These are phyloP conservation scores for Polydrusus pterygomalis DNA, from an alignment of 2,888 invertebrate species.

Conservation along the genomic window DNA sequence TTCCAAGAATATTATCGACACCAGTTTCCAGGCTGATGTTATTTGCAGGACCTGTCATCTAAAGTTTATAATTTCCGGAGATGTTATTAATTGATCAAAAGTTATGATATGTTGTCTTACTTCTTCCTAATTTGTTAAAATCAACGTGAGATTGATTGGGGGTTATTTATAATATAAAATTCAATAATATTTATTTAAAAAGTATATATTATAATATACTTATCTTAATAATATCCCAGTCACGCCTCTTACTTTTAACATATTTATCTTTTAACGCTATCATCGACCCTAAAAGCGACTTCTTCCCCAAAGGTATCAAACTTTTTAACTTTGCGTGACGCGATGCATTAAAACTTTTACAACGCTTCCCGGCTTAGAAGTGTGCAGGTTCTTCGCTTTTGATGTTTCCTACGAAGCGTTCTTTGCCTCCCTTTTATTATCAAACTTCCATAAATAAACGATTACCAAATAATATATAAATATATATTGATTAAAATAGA, in stretches of 20 bases:
- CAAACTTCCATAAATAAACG: slow-evolving; percentile 14
- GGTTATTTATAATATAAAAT: too few species aligned
- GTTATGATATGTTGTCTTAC: neutral
- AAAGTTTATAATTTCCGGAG: slow-evolving; percentile 29
- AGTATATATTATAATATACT: too few species aligned
- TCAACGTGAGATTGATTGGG: neutral
- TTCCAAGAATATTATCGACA: neutral
- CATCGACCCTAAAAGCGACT: slow-evolving; percentile 1
- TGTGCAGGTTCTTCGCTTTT: slow-evolving; percentile 15
- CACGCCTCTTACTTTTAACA: too few species aligned
- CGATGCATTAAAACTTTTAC: slow-evolving; percentile 21
- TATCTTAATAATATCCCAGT: too few species aligned
- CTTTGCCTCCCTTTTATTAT: slow-evolving; percentile 2
- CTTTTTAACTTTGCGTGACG: slow-evolving; percentile 23
- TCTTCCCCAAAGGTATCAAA: slow-evolving; percentile 1
- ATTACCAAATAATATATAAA: neutral
- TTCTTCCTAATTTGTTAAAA: neutral
- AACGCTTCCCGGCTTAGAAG: slow-evolving; percentile 9
- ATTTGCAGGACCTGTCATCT: slow-evolving; percentile 26
- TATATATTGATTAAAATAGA: neutral
- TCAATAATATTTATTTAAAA: too few species aligned
- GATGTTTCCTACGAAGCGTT: slow-evolving; percentile 3
- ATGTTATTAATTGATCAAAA: slow-evolving; percentile 36
- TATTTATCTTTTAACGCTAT: neutral
- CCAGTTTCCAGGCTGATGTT: neutral